Evolutionary conservation across 2,797 vertebrate species (phyloP).

Genomic region (Denticeps clupeoides): DNA sequence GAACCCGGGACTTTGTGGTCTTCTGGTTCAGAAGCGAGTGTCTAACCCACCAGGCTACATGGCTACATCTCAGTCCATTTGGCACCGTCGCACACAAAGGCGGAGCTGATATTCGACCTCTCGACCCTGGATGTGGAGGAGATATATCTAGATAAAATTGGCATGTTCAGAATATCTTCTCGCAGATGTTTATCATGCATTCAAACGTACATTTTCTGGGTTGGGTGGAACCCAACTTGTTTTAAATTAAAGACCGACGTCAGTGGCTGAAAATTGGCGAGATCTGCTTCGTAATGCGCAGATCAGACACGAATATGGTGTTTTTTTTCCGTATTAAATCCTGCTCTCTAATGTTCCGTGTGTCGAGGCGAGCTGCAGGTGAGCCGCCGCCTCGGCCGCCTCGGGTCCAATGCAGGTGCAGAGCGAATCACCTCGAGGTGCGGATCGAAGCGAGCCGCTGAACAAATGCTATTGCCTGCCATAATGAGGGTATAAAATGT

Average conservation of each 20-base stretch:
- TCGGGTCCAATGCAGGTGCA: slow-evolving; percentile 12
- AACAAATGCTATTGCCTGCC: slow-evolving; percentile 66
- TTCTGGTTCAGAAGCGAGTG: no score
- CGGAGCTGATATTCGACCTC: no score
- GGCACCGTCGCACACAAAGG: no score
- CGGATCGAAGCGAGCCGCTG: slow-evolving; percentile 50
- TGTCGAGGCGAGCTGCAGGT: slow-evolving; percentile 27
- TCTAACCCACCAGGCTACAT: no score
- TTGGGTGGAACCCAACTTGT: slow-evolving; percentile 34
- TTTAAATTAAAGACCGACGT: slow-evolving; percentile 22
- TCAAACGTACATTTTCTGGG: no score
- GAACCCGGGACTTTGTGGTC: no score
- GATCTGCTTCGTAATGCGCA: slow-evolving; percentile 15
- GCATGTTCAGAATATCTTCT: no score
- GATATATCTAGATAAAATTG: no score
- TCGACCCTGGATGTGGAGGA: no score
- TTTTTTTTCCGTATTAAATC: no score
- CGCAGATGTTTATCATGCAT: no score
- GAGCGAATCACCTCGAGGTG: slow-evolving; percentile 46
- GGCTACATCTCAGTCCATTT: no score
- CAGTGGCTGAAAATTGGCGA: slow-evolving; percentile 20
- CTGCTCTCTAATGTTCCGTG: slow-evolving; percentile 19
- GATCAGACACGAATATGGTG: slow-evolving; percentile 48
- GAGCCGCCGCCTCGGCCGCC: slow-evolving; percentile 23
- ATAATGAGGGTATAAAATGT: slow-evolving; percentile 72